These are phyloP conservation scores for Pseudococcus longispinus DNA, from an alignment of 2,888 invertebrate species.

Conservation along the genomic window DNA sequence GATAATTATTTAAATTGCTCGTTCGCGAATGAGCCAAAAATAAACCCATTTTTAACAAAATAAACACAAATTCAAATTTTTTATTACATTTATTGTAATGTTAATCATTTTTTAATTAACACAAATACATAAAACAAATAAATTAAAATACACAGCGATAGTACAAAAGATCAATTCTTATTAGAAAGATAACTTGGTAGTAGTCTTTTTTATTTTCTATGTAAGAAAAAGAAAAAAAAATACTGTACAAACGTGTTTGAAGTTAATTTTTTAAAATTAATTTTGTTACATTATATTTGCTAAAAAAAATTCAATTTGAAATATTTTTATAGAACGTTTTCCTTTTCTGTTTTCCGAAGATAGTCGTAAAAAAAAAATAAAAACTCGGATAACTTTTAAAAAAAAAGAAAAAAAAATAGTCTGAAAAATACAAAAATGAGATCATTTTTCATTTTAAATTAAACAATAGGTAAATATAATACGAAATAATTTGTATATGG, in stretches of 20 bases:
- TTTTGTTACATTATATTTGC: constrained; percentile 27
- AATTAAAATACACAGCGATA: constrained; percentile 56
- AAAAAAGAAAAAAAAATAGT: constrained; percentile 28
- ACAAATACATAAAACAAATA: constrained; percentile 56
- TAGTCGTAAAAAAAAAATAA: background rate
- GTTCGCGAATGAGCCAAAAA: background rate
- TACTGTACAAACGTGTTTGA: constrained; percentile 43
- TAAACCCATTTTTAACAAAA: background rate
- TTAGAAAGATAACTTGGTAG: constrained; percentile 56
- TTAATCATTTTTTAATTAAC: constrained; percentile 56
- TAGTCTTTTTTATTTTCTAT: constrained; percentile 49
- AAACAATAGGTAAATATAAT: constrained; percentile 41
- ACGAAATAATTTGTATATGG: constrained; percentile 46
- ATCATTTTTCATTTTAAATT: constrained; percentile 44
- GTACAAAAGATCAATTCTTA: constrained; percentile 55
- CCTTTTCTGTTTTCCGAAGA: background rate
- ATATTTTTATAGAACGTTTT: background rate
- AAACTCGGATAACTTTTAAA: constrained; percentile 16
- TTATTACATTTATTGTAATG: constrained; percentile 56
- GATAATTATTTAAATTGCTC: no score
- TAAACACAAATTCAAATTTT: constrained; percentile 25
- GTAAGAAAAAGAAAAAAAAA: constrained; percentile 43
- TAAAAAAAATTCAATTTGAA: constrained; percentile 8
- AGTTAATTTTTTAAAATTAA: constrained; percentile 25
- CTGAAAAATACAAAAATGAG: constrained; percentile 55